These are phyloP conservation scores for Glaucopsyche alexis DNA, from an alignment of 2,888 invertebrate genomes.

Conservation along the genomic window DNA sequence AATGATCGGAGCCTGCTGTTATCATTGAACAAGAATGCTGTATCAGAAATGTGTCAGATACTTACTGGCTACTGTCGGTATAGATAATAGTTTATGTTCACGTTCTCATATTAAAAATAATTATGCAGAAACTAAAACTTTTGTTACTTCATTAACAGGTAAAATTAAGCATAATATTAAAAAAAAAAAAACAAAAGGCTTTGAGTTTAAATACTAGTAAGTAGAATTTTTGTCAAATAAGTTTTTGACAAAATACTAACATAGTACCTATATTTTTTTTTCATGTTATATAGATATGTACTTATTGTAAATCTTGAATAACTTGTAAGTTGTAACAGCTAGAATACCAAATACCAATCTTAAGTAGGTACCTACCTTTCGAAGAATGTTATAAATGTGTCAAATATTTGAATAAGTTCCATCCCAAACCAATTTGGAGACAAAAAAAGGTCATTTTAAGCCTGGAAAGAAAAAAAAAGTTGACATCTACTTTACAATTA, in stretches of 20 bases:
- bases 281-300: too few relatives aligned
- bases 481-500: not conserved
- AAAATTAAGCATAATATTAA: too few relatives aligned
- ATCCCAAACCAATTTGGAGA: not conserved
- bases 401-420: not conserved
- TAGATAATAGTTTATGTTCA: not conserved
- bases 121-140: not conserved
- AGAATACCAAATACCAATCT: not conserved
- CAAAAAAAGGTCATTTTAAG: not conserved
- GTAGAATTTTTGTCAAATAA: too few relatives aligned
- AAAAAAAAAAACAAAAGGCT: too few relatives aligned
- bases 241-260: too few relatives aligned
- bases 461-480: not conserved
- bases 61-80: not conserved
- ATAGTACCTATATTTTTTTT: too few relatives aligned
- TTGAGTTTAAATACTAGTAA: too few relatives aligned
- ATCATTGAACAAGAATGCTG: not conserved
- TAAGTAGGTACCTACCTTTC: not conserved
- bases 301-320: too few relatives aligned
- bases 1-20: not conserved
- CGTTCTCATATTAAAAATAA: not conserved
- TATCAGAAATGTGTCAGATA: constrained; percentile 12
- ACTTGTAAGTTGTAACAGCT: too few relatives aligned
- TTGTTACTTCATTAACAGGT: not conserved
- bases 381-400: not conserved